Evolutionary conservation across 2,888 invertebrate species (phyloP), one percentile per base, ranked within the genome.

Genomic region (Parelbella ahira): DNA sequence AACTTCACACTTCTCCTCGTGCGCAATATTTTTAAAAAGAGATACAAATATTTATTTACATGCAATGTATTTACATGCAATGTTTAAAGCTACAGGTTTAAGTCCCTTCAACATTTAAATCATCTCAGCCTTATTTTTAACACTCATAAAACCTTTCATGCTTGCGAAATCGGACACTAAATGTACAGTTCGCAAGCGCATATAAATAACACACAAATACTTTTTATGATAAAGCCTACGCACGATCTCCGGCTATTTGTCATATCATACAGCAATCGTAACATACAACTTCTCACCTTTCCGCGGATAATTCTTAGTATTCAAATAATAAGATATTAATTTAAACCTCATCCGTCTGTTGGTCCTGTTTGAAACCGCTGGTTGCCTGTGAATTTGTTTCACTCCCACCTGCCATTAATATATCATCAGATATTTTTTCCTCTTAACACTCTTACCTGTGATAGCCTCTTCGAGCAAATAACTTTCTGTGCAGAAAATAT

Each of bases 261-360:
- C 36, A 36, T 36, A 36, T 25, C 36, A 7, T 9, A 8, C 23
- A 6, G 11, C 9, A 23, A 19, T n/a, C 6, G 10, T n/a, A 23
- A 32, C 8, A 12, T 12, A 23, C 15, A 13, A 8, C 11, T 32
- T 39, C 32, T 32, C 32, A 32, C 32, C 32, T 39, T 39, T 25
- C 25, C 20, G 8, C 19, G 19, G 11, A 20, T 32, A 25, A 32
- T 12, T 15, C 6, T 28, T 28, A 32, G 18, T 9, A 13, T 18
- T 5, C 25, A 15, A 3, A 25, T 19, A 18, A 36, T 25, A 7
- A 25, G 19, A 19, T 20, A 25, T 18, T 36, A 25, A 36, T 25
- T 19, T 2, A 15, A 36, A n/a, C 10, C 10, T 18, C 20, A 25
- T 21, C 8, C 13, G 9, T 25, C 24, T 25, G 18, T 2, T 15